Evolutionary conservation across 1,140 invertebrate species (phyloP), one percentile per base, ranked within the genome.

Genomic region (Orius insidiosus): DNA sequence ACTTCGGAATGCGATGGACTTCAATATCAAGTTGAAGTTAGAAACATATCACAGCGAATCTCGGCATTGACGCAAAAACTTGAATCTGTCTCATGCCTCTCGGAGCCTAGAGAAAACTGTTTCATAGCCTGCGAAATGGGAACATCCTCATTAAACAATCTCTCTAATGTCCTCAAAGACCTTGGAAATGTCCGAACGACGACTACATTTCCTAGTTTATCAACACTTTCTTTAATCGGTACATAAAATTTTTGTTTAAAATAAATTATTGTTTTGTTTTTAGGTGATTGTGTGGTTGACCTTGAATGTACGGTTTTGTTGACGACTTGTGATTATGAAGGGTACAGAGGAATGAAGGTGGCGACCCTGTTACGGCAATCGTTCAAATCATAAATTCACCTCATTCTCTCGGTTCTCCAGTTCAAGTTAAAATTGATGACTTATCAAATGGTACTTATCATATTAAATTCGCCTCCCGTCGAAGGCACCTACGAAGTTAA

Each of bases 41-140:
- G 85, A 33, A 85, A 89, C 60, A 90, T 95, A 47, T 89, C 85
- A 1, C 83, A 86, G 58, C 73, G 85, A 52, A 92, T 93, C 19
- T 75, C 78, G 30, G 84, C 84, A 45, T 62, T 95, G n/a, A 83
- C 83, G 2, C 82, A 85, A 47, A 80, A 89, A 56, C 63, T 93
- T 2, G 85, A 92, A 48, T 75, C 82, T 11, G 80, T 86, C 3
- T 73, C 75, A 8, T 75, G 75, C 5, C 62, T 95, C 13, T 75
- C 79, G 3, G 88, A 93, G 63, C 88, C 88, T 0, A 62, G 86
- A 35, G 88, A 93, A 65, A 93, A 93, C 63, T 79, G 85, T 9
- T 92, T 89, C 64, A 65, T 93, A 15, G 75, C 77, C 3, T 85
- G 82, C 51, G 85, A 89, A 61, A 82, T 82, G 56, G 72, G 76